Percentiles rank a stretch among this genome's conserved stretches.
Conservation (phyloP, 1,140 invertebrate genomes). For the Melanaphis sacchari region DNA sequence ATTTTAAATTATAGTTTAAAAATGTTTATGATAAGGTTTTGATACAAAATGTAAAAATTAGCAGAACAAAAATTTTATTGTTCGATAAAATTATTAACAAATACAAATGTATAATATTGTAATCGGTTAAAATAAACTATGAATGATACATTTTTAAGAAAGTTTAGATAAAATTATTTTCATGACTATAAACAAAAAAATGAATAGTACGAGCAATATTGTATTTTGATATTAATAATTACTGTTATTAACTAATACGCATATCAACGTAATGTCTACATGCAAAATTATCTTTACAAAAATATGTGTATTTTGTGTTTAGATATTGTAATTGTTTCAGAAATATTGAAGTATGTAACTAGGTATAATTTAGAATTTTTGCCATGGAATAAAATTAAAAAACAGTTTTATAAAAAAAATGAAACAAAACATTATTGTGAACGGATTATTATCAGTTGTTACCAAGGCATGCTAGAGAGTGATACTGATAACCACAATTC, state of each 20-base stretch:
- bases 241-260: not conserved
- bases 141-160: not conserved
- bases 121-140: not conserved
- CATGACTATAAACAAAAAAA: not conserved
- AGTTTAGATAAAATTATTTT: not conserved
- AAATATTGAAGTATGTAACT: not conserved
- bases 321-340: not conserved
- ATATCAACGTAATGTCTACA: not conserved
- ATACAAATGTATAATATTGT: not conserved
- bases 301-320: not conserved
- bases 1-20: not conserved
- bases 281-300: not conserved
- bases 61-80: not conserved
- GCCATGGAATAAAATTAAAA: not conserved
- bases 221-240: conserved; percentile 3
- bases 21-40: not conserved
- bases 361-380: not conserved
- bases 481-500: not conserved
- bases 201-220: not conserved
- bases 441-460: not conserved
- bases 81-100: not conserved
- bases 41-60: not conserved
- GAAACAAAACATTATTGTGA: not conserved
- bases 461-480: not conserved
- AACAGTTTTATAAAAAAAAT: not conserved